Evolutionary conservation across 2,113 vertebrate genomes (phyloP).

Genomic region (Perca schrenkii): DNA sequence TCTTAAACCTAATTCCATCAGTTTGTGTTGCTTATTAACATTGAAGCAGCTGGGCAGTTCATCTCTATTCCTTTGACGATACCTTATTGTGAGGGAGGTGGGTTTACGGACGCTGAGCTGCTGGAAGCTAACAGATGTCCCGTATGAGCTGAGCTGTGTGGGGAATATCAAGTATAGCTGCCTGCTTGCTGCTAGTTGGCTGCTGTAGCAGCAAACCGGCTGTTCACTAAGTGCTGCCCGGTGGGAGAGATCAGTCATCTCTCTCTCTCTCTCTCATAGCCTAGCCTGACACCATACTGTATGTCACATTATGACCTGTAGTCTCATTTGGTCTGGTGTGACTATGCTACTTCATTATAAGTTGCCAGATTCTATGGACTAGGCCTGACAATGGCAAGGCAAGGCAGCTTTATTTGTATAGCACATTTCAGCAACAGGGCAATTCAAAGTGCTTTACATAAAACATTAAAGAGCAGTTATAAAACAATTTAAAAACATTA

Average conservation of each 20-base stretch:
- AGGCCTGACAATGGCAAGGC: no score
- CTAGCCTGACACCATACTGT: constrained; percentile 31
- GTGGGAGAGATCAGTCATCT: constrained; percentile 42
- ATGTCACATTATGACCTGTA: constrained; percentile 8
- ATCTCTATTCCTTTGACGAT: constrained; percentile 52
- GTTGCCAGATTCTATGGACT: neutral
- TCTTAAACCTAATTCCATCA: constrained; percentile 16
- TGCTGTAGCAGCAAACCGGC: constrained; percentile 57
- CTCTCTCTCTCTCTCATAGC: constrained; percentile 16
- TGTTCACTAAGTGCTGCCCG: constrained; percentile 62
- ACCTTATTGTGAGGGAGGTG: constrained; percentile 51
- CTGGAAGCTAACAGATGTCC: constrained; percentile 79
- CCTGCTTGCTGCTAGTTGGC: constrained; percentile 55
- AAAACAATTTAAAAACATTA: no score
- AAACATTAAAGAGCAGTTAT: no score
- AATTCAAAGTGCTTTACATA: no score
- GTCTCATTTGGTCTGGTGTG: neutral
- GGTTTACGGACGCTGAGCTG: constrained; percentile 57
- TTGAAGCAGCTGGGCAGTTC: constrained; percentile 52
- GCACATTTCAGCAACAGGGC: no score
- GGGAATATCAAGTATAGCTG: constrained; percentile 74
- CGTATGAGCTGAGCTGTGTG: constrained; percentile 61
- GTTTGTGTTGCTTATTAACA: constrained; percentile 58
- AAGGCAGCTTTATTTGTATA: no score
- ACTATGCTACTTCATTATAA: neutral